phyloP scores from a whole-genome alignment of 2,113 vertebrate genomes.

The Pampusana beccarii region DNA sequence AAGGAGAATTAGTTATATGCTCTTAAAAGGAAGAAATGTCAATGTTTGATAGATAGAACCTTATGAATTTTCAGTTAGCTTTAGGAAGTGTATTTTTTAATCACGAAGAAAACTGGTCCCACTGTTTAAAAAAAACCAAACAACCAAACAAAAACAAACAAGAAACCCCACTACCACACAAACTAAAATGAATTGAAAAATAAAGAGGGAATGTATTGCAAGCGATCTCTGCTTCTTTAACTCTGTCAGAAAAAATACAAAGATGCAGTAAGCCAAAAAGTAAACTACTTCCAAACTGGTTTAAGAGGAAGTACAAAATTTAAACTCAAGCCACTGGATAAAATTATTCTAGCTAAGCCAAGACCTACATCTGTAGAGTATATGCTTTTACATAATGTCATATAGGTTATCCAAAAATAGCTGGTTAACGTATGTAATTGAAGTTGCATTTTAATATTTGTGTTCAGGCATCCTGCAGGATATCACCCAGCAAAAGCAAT shows the following conservation, averaged over 20 bases:
- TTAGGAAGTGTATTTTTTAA: background rate
- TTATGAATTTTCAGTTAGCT: background rate
- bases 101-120: background rate
- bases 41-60: background rate
- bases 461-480: background rate
- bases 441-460: background rate
- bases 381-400: background rate
- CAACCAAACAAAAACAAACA: no score
- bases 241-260: background rate
- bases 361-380: background rate
- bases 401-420: background rate
- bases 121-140: background rate
- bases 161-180: background rate
- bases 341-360: background rate
- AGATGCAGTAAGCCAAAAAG: background rate
- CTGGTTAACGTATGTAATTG: background rate
- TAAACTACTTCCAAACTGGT: background rate
- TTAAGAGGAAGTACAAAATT: background rate
- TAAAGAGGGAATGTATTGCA: background rate
- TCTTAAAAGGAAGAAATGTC: background rate
- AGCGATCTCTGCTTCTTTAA: background rate
- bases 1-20: background rate
- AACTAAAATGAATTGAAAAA: background rate
- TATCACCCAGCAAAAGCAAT: background rate
- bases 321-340: background rate